Conservation (phyloP, 2,888 invertebrate genomes). For the Ophonus ardosiacus region DNA sequence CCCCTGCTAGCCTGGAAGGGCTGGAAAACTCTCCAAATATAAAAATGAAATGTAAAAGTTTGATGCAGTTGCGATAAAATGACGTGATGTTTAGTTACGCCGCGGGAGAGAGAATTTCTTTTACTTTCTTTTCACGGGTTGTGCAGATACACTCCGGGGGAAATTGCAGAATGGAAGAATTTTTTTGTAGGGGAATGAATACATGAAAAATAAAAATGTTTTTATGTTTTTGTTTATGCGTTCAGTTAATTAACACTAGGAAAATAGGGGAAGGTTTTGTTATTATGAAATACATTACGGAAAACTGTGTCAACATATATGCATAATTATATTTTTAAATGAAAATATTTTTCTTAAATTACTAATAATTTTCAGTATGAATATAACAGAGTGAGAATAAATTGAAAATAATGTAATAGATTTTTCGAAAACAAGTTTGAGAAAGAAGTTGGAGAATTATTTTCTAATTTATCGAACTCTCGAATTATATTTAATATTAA, state of each 20-base stretch:
- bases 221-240: background rate
- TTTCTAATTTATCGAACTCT: too few species aligned
- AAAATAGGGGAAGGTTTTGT: background rate
- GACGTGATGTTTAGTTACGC: slow-evolving; percentile 39
- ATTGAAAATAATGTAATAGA: too few species aligned
- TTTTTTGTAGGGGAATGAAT: slow-evolving; percentile 31
- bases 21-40: slow-evolving; percentile 26
- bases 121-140: slow-evolving; percentile 36
- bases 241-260: background rate
- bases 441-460: too few species aligned
- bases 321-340: too few species aligned
- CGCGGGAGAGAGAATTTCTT: slow-evolving; percentile 34
- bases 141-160: slow-evolving; percentile 16
- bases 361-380: too few species aligned
- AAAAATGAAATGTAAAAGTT: slow-evolving; percentile 49
- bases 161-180: slow-evolving; percentile 12
- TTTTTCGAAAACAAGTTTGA: too few species aligned
- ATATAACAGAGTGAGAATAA: too few species aligned
- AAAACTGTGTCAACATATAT: too few species aligned
- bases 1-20: slow-evolving; percentile 13
- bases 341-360: too few species aligned
- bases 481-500: too few species aligned
- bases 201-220: background rate
- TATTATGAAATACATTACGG: background rate
- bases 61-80: slow-evolving; percentile 44